Conservation (phyloP, 2,888 invertebrate genomes). For the Trichogramma dendrolimi region DNA sequence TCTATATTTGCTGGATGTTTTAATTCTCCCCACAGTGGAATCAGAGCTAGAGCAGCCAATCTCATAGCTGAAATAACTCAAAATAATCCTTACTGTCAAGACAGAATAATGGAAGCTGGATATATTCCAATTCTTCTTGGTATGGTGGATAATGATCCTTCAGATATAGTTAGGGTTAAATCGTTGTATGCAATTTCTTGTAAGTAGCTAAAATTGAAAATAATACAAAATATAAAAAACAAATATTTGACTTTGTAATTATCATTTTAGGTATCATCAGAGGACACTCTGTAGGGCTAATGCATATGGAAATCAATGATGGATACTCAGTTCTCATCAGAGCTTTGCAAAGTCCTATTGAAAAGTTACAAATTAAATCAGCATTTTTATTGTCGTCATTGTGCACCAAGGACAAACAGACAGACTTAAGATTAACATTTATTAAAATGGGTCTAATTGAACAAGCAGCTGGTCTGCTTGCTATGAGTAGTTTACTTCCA, state of each 20-base stretch:
- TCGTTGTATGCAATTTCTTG: slow-evolving; percentile 77
- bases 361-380: slow-evolving; percentile 66
- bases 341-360: slow-evolving; percentile 58
- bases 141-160: slow-evolving; percentile 57
- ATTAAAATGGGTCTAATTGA: slow-evolving; percentile 49
- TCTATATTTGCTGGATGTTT: slow-evolving; percentile 67
- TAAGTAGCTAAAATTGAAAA: slow-evolving; percentile 49
- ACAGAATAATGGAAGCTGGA: slow-evolving; percentile 63
- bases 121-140: slow-evolving; percentile 64
- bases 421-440: slow-evolving; percentile 39
- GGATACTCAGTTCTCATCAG: slow-evolving; percentile 65
- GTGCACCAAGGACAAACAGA: slow-evolving; percentile 48
- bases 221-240: not conserved
- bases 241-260: slow-evolving; percentile 1
- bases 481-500: slow-evolving; percentile 36
- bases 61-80: slow-evolving; percentile 77
- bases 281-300: slow-evolving; percentile 60
- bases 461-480: slow-evolving; percentile 42
- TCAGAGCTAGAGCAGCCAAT: slow-evolving; percentile 64
- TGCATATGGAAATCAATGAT: slow-evolving; percentile 60
- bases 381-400: slow-evolving; percentile 68
- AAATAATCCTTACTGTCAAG: slow-evolving; percentile 81
- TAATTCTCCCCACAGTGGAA: slow-evolving; percentile 58
- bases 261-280: slow-evolving; percentile 60
- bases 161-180: slow-evolving; percentile 61